Evolutionary conservation across 2,113 vertebrate species (phyloP).

Genomic region (Tamias sibiricus): DNA sequence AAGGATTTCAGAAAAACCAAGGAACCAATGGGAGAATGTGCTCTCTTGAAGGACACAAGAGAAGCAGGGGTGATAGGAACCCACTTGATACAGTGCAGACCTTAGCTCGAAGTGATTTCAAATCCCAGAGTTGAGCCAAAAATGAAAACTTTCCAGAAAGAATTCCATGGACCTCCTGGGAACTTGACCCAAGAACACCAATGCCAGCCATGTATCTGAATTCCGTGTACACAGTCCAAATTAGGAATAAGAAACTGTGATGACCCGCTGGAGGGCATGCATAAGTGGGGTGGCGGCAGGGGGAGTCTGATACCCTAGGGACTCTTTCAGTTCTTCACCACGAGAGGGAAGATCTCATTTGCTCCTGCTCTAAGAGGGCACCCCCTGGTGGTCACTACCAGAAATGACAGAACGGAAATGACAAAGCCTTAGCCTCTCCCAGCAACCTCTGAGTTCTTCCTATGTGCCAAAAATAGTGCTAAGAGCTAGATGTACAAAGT

Average conservation of each 20-base stretch:
- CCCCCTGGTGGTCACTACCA: constrained; percentile 61
- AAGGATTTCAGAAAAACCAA: neutral
- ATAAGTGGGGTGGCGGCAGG: fast-evolving
- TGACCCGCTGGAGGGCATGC: neutral
- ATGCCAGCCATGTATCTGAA: neutral
- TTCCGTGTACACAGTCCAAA: neutral
- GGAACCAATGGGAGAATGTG: neutral
- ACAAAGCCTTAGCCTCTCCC: neutral
- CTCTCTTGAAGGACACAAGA: neutral
- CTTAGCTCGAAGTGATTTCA: neutral
- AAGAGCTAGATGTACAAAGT: neutral
- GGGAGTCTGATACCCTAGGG: neutral
- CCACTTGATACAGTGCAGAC: neutral
- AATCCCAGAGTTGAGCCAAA: neutral
- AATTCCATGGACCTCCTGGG: neutral
- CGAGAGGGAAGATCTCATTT: neutral
- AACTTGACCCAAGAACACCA: neutral
- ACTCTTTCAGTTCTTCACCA: neutral
- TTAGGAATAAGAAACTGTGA: neutral
- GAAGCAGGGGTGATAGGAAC: neutral
- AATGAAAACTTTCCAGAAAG: neutral
- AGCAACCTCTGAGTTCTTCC: neutral
- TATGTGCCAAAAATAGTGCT: neutral
- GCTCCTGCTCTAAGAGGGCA: neutral
- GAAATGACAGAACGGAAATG: constrained; percentile 2